A percentile compares a stretch with the other conserved stretches of the same genome.
phyloP scores from a whole-genome alignment of 30 jellyfish, hydroid and myxozoan species.

The Clytia hemisphaerica region DNA sequence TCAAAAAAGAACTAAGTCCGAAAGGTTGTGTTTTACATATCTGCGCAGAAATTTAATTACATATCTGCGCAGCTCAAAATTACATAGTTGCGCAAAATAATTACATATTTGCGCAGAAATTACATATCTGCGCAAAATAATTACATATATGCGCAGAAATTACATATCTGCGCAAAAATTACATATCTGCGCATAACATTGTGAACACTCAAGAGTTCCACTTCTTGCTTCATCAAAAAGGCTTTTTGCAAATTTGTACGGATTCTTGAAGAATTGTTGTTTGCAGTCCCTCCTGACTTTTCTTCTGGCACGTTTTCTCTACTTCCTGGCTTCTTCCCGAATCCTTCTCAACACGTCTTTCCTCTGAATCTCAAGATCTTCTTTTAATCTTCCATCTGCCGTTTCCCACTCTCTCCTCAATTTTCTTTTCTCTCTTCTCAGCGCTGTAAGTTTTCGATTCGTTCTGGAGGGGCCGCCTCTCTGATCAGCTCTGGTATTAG shows the following conservation, averaged over 20 bases:
- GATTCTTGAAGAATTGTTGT: not conserved
- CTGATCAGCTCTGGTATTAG: not conserved
- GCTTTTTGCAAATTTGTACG: slow-evolving; percentile 5
- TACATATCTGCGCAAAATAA: no score
- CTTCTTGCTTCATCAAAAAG: not conserved
- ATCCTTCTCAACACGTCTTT: not conserved
- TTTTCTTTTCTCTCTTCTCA: slow-evolving; percentile 12
- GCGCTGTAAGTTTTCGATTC: not conserved
- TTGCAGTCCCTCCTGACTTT: not conserved
- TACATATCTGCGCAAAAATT: no score
- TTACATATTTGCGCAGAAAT: no score
- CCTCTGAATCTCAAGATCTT: not conserved
- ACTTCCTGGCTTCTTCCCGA: not conserved
- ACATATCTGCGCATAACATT: no score
- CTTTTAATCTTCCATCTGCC: not conserved
- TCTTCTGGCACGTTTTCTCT: slow-evolving; percentile 9
- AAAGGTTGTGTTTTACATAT: no score
- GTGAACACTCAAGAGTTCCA: slow-evolving; percentile 9
- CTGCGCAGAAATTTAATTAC: no score
- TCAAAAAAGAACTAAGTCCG: no score
- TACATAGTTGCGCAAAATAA: no score
- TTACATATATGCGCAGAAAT: no score
- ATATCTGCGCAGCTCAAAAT: no score
- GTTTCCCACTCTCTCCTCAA: not conserved
- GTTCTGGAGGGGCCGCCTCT: not conserved